Evolutionary conservation across 2,888 invertebrate genomes (phyloP), one percentile per base, ranked within the genome.

Genomic region (Liopterus haemorrhoidalis): DNA sequence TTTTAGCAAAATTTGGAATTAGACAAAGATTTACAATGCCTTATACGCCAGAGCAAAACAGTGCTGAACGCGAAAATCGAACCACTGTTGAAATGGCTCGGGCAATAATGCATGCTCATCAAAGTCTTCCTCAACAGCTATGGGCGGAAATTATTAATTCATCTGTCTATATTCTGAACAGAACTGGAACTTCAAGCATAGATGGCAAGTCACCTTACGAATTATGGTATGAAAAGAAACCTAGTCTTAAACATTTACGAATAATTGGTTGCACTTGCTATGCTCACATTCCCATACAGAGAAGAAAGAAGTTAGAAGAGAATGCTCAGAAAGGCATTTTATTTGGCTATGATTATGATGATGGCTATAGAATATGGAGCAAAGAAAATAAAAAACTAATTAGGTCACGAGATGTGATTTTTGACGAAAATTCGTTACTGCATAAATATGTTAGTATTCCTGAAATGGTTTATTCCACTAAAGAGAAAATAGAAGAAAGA

Each of bases 331-430:
- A 46, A 30, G 52, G 56, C 8, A 42, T 52, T 41, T 43, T 59
- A 6, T 51, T 55, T 8, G 55, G 57, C 11, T 56, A 58, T 36
- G 54, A 56, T 48, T 51, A 51, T 15, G 50, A 55, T 19, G 52
- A 54, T 28, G 47, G 52, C 0, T 57, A 54, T 42, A 41, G 53
- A 24, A 47, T 58, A 22, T 57, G 42, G 30, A 32, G 44, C n/a
- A 25, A 41, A 22, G 51, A 49, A 14, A 46, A 41, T 14, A 9
- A 36, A 3, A 31, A 12, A 9, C 11, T 39, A 11, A 25, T 39
- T 19, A 20, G 38, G 15, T 25, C 25, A 11, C 9, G 38, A 11
- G 44, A 38, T 31, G 39, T 44, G 2, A 11, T 39, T 9, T 43
- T 39, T 16, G 38, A 43, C 5, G 39, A 42, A 16, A 19, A 38